A percentile compares a stretch with the other conserved stretches of the same genome.
Evolutionary conservation across 1,140 invertebrate species (phyloP).

Genomic region (Drosophila yakuba): DNA sequence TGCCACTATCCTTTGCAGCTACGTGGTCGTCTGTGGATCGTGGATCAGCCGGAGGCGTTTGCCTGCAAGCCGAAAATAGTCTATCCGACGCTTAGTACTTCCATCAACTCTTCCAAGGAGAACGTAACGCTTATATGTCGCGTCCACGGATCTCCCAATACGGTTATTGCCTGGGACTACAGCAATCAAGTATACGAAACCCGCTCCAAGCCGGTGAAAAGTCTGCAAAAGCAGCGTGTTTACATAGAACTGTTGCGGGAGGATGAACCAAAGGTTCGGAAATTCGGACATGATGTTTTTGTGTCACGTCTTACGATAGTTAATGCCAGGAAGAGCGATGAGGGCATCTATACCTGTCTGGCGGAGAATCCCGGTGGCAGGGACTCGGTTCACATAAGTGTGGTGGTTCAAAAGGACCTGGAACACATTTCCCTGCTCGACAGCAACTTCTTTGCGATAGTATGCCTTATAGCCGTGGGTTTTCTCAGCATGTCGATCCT

Average conservation of each 20-base stretch:
- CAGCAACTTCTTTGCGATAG: slow-evolving; percentile 55
- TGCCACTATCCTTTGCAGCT: slow-evolving; percentile 89
- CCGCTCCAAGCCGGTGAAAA: background rate
- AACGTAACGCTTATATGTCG: slow-evolving; percentile 91
- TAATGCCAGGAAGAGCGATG: slow-evolving; percentile 89
- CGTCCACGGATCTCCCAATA: slow-evolving; percentile 90
- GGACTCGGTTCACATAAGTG: slow-evolving; percentile 87
- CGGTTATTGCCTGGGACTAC: slow-evolving; percentile 90
- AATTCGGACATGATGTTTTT: slow-evolving; percentile 56
- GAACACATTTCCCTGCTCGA: slow-evolving; percentile 22
- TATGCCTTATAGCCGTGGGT: slow-evolving; percentile 60
- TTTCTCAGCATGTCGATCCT: slow-evolving; percentile 61
- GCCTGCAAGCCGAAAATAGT: slow-evolving; percentile 92
- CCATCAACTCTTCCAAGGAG: slow-evolving; percentile 87
- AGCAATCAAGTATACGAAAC: slow-evolving; percentile 85
- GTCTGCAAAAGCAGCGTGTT: slow-evolving; percentile 43
- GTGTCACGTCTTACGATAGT: slow-evolving; percentile 89
- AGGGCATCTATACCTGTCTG: slow-evolving; percentile 93
- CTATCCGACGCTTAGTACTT: slow-evolving; percentile 86
- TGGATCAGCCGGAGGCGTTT: slow-evolving; percentile 89
- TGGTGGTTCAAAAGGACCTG: slow-evolving; percentile 47
- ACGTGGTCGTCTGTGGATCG: slow-evolving; percentile 89
- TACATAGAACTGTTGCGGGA: slow-evolving; percentile 67
- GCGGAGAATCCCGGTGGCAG: slow-evolving; percentile 93
- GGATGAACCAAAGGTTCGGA: slow-evolving; percentile 33